A percentile compares a stretch with the other conserved stretches of the same genome.
phyloP scores from a whole-genome alignment of 2,797 vertebrate species.

The Cynopterus sphinx region DNA sequence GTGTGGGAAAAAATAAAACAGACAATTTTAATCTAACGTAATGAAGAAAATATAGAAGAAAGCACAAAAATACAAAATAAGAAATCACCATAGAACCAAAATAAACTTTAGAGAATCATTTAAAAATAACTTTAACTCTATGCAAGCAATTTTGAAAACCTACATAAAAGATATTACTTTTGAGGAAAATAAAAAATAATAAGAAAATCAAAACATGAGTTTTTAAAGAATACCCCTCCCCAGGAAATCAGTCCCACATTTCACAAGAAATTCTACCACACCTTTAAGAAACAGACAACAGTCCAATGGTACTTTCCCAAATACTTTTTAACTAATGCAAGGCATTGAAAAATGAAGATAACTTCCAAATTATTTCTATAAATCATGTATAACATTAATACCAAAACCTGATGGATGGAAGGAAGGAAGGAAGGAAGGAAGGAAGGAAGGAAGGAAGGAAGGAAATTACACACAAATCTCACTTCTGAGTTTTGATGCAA shows the following conservation, averaged over 20 bases:
- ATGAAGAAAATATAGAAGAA: not conserved
- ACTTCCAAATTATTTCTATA: not conserved
- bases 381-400: not conserved
- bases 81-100: not conserved
- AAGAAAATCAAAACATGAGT: not conserved
- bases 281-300: not conserved
- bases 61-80: not conserved
- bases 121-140: not conserved
- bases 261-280: not conserved
- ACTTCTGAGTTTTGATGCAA: not conserved
- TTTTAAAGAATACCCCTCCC: not conserved
- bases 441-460: not conserved
- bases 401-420: not conserved
- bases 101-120: not conserved
- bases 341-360: not conserved
- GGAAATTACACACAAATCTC: not conserved
- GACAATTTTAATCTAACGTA: not conserved
- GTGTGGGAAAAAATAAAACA: not conserved
- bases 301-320: not conserved
- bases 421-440: no score
- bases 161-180: not conserved
- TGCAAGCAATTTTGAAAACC: not conserved
- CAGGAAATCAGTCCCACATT: not conserved
- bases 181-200: constrained; percentile 21
- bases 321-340: not conserved